A percentile compares a stretch with the other conserved stretches of the same genome.
These are phyloP conservation scores for Pangasianodon gigas DNA, from an alignment of 2,113 vertebrate genomes.

Conservation along the genomic window DNA sequence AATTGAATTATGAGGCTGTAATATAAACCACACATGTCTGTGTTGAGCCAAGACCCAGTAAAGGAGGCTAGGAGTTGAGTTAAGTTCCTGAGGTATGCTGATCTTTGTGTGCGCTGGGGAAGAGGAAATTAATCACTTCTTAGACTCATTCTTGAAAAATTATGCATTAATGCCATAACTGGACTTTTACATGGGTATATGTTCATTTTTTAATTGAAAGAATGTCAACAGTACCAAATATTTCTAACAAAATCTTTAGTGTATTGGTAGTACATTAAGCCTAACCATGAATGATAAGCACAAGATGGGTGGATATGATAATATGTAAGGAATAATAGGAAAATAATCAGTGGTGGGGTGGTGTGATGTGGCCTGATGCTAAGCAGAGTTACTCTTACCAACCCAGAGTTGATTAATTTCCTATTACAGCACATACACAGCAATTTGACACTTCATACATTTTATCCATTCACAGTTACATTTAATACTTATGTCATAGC, in stretches of 20 bases:
- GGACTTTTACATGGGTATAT: background rate
- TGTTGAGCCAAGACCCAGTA: constrained; percentile 50
- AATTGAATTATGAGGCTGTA: constrained; percentile 68
- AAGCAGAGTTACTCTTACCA: background rate
- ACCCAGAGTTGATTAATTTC: background rate
- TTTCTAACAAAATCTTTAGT: background rate
- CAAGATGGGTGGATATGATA: background rate
- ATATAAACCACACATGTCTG: constrained; percentile 61
- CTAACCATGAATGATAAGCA: background rate
- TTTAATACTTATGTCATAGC: background rate
- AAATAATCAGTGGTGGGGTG: background rate
- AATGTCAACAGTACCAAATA: background rate
- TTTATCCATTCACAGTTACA: background rate
- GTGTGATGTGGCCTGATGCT: background rate
- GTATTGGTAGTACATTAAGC: background rate
- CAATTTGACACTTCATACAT: background rate
- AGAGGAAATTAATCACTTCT: background rate
- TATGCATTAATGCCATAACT: background rate
- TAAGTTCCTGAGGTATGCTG: constrained; percentile 37
- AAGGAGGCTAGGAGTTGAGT: constrained; percentile 45
- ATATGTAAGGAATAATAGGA: background rate
- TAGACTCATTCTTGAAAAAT: background rate
- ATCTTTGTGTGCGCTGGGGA: constrained; percentile 34
- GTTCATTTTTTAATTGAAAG: background rate
- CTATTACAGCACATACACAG: background rate